Evolutionary conservation across 2,797 vertebrate genomes (phyloP), one percentile per base, ranked within the genome.

Genomic region (Eulemur coronatus): DNA sequence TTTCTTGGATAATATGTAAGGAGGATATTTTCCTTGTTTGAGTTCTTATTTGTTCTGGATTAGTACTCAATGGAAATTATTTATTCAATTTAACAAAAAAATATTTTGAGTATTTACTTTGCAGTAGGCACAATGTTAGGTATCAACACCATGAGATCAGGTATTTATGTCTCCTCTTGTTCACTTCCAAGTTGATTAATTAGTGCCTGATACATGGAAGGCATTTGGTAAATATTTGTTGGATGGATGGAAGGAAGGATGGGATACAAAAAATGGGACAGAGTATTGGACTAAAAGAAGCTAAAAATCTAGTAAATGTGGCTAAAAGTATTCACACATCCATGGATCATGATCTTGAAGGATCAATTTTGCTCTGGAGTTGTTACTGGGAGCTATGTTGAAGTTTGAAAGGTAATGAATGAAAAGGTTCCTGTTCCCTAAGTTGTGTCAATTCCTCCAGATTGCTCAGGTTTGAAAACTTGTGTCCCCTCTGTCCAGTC

Each of bases 391-490:
- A 59, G 5, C 20, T 50, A 2, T 57, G 7, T 69, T 24, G 41
- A 87, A 91, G 12, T 26, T 89, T n/a, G n/a, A 72, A 97, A 90
- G 43, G 38, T 73, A 89, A 81, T 85, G 57, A 70, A 82, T 85
- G 57, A 70, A 82, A 73, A 91, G 4, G 59, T 50, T 43, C 33
- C 43, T 17, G 50, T 70, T 67, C 30, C 17, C 2, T 41, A 69
- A 52, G 35, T 61, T 59, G n/a, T 55, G 13, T 95, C 46, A 2
- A 0, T 38, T 92, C 38, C 48, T 35, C 46, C 46, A 50, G 35
- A 48, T 79, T 61, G 73, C 79, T 38, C n/a, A 8, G 20, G 30
- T 35, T 72, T 90, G 55, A 43, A 70, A 63, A 28, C 22, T 52
- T 73, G 63, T 48, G 7, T 75, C 28, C 57, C 35, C 24, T 84